These are phyloP conservation scores for Conger conger DNA, from an alignment of 2,113 vertebrate species.

Conservation along the genomic window DNA sequence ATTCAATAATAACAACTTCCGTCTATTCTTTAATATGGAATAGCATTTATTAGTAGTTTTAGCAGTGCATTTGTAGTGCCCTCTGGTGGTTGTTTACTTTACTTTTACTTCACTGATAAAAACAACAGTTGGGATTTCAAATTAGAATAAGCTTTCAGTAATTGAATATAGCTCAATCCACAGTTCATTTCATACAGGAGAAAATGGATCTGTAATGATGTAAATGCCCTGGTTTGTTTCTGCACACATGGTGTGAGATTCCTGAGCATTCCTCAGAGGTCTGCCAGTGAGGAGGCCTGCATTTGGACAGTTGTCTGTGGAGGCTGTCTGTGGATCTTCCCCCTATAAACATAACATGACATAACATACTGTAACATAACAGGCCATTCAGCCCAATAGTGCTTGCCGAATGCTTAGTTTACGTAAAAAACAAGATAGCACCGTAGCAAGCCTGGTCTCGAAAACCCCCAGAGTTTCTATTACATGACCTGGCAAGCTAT, in stretches of 20 bases:
- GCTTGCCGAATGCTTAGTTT: no score
- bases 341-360: no score
- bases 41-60: neutral
- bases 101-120: neutral
- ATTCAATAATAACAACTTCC: no score
- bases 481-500: no score
- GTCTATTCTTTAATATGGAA: neutral
- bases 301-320: neutral
- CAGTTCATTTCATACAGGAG: neutral
- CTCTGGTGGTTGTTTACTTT: conserved; percentile 6
- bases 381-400: no score
- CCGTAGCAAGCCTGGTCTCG: no score
- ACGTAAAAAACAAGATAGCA: no score
- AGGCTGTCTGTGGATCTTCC: neutral
- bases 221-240: neutral
- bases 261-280: neutral
- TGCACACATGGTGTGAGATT: neutral
- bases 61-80: neutral
- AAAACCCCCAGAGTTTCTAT: no score
- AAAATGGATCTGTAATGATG: neutral
- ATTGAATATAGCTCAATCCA: neutral
- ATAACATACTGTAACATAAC: no score
- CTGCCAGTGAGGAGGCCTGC: neutral
- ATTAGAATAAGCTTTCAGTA: neutral
- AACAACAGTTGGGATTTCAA: neutral